Percentiles rank a stretch among this genome's conserved stretches.
Evolutionary conservation across 2,113 vertebrate genomes (phyloP).

Genomic region (Lepisosteus oculatus): DNA sequence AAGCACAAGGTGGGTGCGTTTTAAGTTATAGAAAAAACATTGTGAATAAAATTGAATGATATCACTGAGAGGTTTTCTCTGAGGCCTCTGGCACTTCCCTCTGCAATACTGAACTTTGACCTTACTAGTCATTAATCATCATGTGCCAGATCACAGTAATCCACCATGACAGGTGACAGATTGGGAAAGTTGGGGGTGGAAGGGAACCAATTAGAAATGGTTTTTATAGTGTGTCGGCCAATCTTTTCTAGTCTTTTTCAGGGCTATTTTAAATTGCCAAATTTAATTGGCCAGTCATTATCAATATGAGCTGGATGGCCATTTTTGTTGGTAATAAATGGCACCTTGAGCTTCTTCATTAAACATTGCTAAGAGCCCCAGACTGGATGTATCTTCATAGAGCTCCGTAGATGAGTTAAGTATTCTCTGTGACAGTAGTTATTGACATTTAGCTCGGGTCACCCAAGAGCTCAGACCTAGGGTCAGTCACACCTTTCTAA

Average conservation of each 20-base stretch:
- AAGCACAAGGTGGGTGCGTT: not conserved
- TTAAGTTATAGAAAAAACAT: not conserved
- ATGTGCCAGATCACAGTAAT: constrained; percentile 76
- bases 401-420: too few relatives aligned
- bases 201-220: constrained; percentile 33
- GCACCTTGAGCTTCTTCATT: too few relatives aligned
- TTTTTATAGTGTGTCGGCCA: constrained; percentile 55
- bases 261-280: not conserved
- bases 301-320: too few relatives aligned
- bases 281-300: not conserved
- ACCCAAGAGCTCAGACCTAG: too few relatives aligned
- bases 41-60: not conserved
- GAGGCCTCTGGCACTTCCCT: constrained; percentile 66
- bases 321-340: too few relatives aligned
- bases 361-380: too few relatives aligned
- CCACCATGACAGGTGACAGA: constrained; percentile 67
- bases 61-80: not conserved
- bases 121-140: constrained; percentile 70
- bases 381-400: too few relatives aligned
- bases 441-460: too few relatives aligned
- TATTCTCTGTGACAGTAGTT: too few relatives aligned
- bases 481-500: too few relatives aligned
- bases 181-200: constrained; percentile 46
- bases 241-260: constrained; percentile 34
- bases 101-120: constrained; percentile 75